Base-by-base conservation (phyloP, 2,888 invertebrate species). In the Callyntrura sp. region DNA sequence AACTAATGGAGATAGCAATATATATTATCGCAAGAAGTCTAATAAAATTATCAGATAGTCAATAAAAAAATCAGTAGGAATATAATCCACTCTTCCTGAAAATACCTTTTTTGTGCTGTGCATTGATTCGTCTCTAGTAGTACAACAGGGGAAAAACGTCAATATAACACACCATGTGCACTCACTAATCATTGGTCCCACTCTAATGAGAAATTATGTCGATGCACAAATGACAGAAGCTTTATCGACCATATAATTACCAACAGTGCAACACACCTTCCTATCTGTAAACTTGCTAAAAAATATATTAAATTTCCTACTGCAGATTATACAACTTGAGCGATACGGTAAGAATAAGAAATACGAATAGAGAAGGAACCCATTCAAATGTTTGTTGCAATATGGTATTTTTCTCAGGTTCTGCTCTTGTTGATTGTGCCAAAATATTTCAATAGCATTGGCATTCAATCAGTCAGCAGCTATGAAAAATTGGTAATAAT, bases 21-120 rank as follows among this genome's bases (percentile, higher is more conserved):
- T 20, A 9, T 11, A 25, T 5, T 28, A 68, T 9, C 3, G 68
- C n/a, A 70, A 0, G 76, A 78, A 82, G 20, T 23, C 73, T 20
- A 83, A 84, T 57, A 57, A 84, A 83, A 70, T 84, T 84, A 84
- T 70, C 73, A 73, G n/a, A 68, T 25, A 68, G 68, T 83, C 83
- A 68, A 83, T 68, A 83, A 62, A 48, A 17, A 51, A 57, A 60
- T 28, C 25, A 25, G 11, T 1, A 57, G 20, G 6, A 65, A 35
- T 83, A 70, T 17, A 45, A 20, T 45, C 20, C 20, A 20, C 1
- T 45, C 45, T 11, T 62, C 28, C 65, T 28, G 20, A 57, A 57
- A 20, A 57, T 20, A 17, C 20, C 3, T 57, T 51, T 51, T 51
- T 45, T 11, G 9, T 57, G 9, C 57, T 20, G 55, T 57, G 57